Evolutionary conservation across 1,140 invertebrate genomes (phyloP).

Genomic region (Agrypnia vestita): DNA sequence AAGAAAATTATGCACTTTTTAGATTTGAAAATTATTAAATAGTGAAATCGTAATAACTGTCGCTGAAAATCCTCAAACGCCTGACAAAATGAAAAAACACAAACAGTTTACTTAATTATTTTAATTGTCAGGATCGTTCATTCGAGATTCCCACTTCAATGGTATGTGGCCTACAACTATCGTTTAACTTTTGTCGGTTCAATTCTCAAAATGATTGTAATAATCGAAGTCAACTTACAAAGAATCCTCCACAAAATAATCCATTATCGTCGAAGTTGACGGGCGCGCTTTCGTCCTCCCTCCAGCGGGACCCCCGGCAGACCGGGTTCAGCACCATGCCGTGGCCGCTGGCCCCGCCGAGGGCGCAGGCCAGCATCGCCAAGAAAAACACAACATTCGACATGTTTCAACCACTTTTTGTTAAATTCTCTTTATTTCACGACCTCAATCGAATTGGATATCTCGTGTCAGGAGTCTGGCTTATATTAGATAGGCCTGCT

Average conservation of each 20-base stretch:
- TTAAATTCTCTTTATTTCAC: neutral
- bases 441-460: neutral
- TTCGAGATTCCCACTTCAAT: too few species aligned
- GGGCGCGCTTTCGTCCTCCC: constrained; percentile 74
- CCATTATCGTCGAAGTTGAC: constrained; percentile 79
- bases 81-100: too few species aligned
- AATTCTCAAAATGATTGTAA: neutral
- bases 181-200: neutral
- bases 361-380: constrained; percentile 17
- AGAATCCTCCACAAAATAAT: constrained; percentile 79
- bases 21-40: too few species aligned
- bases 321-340: constrained; percentile 81
- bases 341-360: constrained; percentile 69
- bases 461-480: neutral
- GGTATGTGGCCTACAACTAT: too few species aligned
- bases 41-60: too few species aligned
- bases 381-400: neutral
- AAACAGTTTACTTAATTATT: too few species aligned
- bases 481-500: neutral
- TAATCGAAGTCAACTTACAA: constrained; percentile 65
- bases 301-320: constrained; percentile 79
- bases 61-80: too few species aligned
- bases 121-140: too few species aligned
- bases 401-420: neutral
- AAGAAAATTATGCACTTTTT: too few species aligned